Base-by-base conservation (phyloP, 2,888 invertebrate genomes). In the Dryocosmus kuriphilus region DNA sequence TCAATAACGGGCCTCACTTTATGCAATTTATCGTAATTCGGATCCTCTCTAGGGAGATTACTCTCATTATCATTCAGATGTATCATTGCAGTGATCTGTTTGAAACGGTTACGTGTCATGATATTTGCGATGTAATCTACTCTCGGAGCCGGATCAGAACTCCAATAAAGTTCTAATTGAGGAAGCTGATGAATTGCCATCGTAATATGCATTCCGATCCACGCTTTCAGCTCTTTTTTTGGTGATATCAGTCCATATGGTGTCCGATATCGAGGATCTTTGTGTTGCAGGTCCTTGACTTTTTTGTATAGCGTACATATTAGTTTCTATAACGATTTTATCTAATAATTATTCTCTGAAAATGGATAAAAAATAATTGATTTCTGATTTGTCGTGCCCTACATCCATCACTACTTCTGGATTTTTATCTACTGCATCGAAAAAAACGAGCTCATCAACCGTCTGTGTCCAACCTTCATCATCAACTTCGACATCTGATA, bases 1-100 rank as follows among this genome's bases (percentile, higher is more conserved):
- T 60, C 73, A 73, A 77, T 77, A n/a, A 79, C 41, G 74, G 75
- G 78, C 24, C 75, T 22, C 30, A 80, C 57, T 77, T 80, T 80
- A 74, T 41, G 62, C n/a, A 81, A 62, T 61, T 80, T 80, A 62
- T 77, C 76, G 74, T 75, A 80, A 4, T 71, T 71, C 4, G 73
- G 79, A 63, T 77, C 73, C n/a, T 77, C 51, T 73, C 62, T n/a
- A 46, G 76, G 65, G n/a, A 57, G 61, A 67, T 67, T 71, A 16
- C 57, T 67, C 14, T n/a, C 19, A 30, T 76, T 76, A 57, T 76
- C 57, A n/a, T n/a, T n/a, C n/a, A n/a, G n/a, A n/a, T n/a, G n/a
- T n/a, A n/a, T n/a, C n/a, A n/a, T n/a, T n/a, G 65, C 32, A 55
- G 74, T 16, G 55, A 77, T 51, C 78, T 83, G 75, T 57, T 32